These are phyloP conservation scores for Xerus rutilus DNA, from an alignment of 2,797 vertebrate species.

Conservation along the genomic window DNA sequence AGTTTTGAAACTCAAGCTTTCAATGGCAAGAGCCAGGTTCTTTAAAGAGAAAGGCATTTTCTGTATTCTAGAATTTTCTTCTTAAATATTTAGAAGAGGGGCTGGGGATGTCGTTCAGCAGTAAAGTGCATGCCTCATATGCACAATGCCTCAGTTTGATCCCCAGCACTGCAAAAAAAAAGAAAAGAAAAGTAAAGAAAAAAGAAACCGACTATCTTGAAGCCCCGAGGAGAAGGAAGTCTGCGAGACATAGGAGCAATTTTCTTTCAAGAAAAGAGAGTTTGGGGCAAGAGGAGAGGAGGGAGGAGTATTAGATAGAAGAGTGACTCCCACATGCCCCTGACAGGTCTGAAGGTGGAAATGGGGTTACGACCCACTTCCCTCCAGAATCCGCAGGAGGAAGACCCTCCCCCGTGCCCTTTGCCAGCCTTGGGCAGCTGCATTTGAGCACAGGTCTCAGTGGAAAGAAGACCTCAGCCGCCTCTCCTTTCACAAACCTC, in stretches of 20 bases:
- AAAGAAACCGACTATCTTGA: background rate
- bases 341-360: background rate
- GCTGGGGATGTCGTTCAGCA: too few relatives aligned
- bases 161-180: too few relatives aligned
- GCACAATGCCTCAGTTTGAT: too few relatives aligned
- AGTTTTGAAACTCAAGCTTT: constrained; percentile 7
- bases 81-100: background rate
- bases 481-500: background rate
- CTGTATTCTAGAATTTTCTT: background rate
- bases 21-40: background rate
- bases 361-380: background rate
- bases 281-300: background rate
- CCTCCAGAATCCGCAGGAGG: background rate
- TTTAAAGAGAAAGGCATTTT: background rate
- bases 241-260: background rate
- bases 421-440: background rate
- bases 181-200: background rate
- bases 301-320: background rate
- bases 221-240: background rate
- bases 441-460: background rate
- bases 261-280: background rate
- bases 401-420: fast-evolving
- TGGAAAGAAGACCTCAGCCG: background rate
- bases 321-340: background rate
- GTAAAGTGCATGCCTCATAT: too few relatives aligned